These are phyloP conservation scores for Pseudotriccus pelzelni DNA, from an alignment of 2,797 vertebrate species.

Conservation along the genomic window DNA sequence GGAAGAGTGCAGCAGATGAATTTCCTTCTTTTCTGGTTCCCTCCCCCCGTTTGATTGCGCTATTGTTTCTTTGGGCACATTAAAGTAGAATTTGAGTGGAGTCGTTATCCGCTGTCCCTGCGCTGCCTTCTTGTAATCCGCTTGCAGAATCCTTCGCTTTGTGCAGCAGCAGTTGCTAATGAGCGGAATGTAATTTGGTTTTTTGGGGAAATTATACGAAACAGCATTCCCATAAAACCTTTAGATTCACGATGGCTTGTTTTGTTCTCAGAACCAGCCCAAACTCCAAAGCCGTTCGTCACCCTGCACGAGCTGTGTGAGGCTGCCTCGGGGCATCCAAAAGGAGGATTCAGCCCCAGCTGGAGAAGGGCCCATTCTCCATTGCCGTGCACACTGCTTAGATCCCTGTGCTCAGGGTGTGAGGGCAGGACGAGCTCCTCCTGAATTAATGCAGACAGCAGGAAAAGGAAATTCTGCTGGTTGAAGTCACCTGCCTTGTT, in stretches of 20 bases:
- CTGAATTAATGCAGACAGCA: neutral
- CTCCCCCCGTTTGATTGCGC: neutral
- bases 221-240: slow-evolving; percentile 73
- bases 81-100: neutral
- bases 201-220: slow-evolving; percentile 39
- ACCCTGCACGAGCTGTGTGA: slow-evolving; percentile 71
- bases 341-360: accelerated
- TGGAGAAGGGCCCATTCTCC: slow-evolving; percentile 72
- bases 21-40: neutral
- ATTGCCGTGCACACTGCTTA: neutral
- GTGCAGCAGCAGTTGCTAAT: slow-evolving; percentile 37
- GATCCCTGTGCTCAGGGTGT: neutral
- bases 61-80: neutral
- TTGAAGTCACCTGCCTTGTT: neutral
- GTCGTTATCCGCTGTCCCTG: neutral
- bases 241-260: slow-evolving; percentile 83
- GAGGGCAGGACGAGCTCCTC: neutral
- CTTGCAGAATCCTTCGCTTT: neutral
- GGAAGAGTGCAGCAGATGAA: neutral
- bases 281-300: slow-evolving; percentile 79
- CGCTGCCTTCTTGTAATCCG: neutral
- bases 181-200: slow-evolving; percentile 9
- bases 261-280: slow-evolving; percentile 83
- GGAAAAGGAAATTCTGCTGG: neutral
- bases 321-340: slow-evolving; percentile 51